Conservation (phyloP, 1,140 invertebrate species). For the Cydia amplana region DNA sequence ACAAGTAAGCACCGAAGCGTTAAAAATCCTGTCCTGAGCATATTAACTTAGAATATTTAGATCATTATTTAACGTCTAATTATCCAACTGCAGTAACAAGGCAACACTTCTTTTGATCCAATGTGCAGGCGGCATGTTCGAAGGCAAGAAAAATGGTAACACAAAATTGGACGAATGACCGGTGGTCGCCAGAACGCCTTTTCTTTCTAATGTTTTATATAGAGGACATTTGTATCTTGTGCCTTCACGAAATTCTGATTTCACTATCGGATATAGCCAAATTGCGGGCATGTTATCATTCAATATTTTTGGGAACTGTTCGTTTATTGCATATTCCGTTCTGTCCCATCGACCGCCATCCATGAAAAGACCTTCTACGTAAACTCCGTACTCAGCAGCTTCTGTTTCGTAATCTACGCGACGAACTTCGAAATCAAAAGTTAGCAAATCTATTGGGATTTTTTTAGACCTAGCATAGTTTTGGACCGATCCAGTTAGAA, state of each 20-base stretch:
- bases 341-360: constrained; percentile 92
- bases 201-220: constrained; percentile 93
- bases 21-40: neutral
- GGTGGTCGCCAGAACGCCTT: constrained; percentile 91
- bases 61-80: constrained; percentile 70
- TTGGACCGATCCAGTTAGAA: constrained; percentile 94
- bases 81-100: constrained; percentile 89
- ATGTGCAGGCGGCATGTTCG: constrained; percentile 84
- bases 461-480: constrained; percentile 93
- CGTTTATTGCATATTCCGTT: constrained; percentile 81
- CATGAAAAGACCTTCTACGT: constrained; percentile 90
- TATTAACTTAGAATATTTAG: neutral
- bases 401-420: constrained; percentile 70
- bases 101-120: constrained; percentile 95
- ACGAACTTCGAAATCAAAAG: constrained; percentile 88
- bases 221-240: constrained; percentile 89
- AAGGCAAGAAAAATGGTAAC: constrained; percentile 87
- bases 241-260: constrained; percentile 79
- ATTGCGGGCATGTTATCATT: constrained; percentile 89
- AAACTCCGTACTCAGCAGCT: constrained; percentile 87
- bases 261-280: constrained; percentile 83
- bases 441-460: constrained; percentile 92
- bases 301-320: constrained; percentile 91
- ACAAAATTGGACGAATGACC: constrained; percentile 97
- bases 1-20: neutral